Percentiles rank a stretch among this genome's conserved stretches.
Conservation (phyloP, 1,140 invertebrate genomes). For the Neodiprion lecontei region DNA sequence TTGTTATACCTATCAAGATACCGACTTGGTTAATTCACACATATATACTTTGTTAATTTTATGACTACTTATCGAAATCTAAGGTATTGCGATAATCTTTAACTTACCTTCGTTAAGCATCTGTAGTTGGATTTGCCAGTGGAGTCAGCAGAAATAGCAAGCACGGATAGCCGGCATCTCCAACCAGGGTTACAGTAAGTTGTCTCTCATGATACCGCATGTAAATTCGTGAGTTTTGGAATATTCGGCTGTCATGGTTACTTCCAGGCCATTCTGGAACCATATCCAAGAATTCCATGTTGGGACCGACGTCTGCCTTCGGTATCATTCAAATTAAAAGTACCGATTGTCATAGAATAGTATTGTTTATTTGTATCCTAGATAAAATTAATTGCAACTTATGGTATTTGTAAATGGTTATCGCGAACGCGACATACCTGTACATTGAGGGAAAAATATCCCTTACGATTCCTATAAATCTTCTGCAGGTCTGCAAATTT, state of each 20-base stretch:
- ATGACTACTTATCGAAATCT: not conserved
- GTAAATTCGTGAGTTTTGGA: slow-evolving; percentile 30
- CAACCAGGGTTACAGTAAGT: too few relatives aligned
- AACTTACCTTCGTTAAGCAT: not conserved
- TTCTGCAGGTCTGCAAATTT: too few relatives aligned
- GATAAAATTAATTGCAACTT: too few relatives aligned
- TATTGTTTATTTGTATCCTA: too few relatives aligned
- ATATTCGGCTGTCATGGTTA: slow-evolving; percentile 33
- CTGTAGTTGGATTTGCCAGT: too few relatives aligned
- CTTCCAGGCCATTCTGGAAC: slow-evolving; percentile 36
- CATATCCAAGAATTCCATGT: slow-evolving; percentile 27
- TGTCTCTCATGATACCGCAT: slow-evolving; percentile 15
- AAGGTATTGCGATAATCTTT: not conserved
- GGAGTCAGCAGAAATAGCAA: too few relatives aligned
- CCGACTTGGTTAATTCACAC: not conserved
- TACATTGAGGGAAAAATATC: too few relatives aligned
- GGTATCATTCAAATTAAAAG: not conserved
- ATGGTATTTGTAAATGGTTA: too few relatives aligned
- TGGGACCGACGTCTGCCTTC: slow-evolving; percentile 27
- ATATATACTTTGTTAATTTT: not conserved
- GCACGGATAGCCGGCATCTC: not conserved
- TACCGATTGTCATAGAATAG: too few relatives aligned
- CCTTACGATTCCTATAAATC: too few relatives aligned
- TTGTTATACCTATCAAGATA: slow-evolving; percentile 12
- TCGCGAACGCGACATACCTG: too few relatives aligned